These are phyloP conservation scores for Ambastaia sidthimunki DNA, from an alignment of 2,797 vertebrate species.

Conservation along the genomic window DNA sequence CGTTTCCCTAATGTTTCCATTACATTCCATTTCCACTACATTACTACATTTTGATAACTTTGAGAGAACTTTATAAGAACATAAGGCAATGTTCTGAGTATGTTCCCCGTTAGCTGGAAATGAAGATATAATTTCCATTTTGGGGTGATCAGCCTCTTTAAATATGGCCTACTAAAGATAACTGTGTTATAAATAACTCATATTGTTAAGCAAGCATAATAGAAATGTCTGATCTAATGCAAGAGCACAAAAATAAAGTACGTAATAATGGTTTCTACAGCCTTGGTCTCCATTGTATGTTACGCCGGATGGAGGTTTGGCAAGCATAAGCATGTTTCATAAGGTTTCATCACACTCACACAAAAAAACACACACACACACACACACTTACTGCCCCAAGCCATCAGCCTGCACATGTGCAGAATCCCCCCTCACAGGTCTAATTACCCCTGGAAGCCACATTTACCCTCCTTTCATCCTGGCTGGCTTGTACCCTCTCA, in stretches of 20 bases:
- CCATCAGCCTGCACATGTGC: conserved; percentile 23
- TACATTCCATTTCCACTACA: no score
- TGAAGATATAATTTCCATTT: not conserved
- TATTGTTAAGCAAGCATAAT: not conserved
- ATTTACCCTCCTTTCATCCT: conserved; percentile 25
- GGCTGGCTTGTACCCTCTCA: not conserved
- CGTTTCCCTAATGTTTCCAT: no score
- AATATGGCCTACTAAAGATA: not conserved
- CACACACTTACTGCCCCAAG: conserved; percentile 12
- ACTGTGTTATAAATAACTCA: not conserved
- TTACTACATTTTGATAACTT: no score
- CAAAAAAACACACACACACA: not conserved
- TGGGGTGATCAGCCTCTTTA: not conserved
- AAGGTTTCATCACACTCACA: conserved; percentile 43
- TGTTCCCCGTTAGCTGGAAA: not conserved
- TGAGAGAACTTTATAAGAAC: no score
- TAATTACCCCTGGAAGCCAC: conserved; percentile 25
- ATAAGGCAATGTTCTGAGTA: no score
- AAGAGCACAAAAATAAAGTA: not conserved
- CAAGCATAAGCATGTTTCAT: conserved; percentile 39
- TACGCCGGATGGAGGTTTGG: conserved; percentile 1
- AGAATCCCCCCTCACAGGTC: not conserved
- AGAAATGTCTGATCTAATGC: not conserved
- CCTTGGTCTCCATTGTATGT: conserved; percentile 20
- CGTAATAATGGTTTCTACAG: conserved; percentile 22